phyloP scores from a whole-genome alignment of 1,140 invertebrate species.

The Drosophila eugracilis region DNA sequence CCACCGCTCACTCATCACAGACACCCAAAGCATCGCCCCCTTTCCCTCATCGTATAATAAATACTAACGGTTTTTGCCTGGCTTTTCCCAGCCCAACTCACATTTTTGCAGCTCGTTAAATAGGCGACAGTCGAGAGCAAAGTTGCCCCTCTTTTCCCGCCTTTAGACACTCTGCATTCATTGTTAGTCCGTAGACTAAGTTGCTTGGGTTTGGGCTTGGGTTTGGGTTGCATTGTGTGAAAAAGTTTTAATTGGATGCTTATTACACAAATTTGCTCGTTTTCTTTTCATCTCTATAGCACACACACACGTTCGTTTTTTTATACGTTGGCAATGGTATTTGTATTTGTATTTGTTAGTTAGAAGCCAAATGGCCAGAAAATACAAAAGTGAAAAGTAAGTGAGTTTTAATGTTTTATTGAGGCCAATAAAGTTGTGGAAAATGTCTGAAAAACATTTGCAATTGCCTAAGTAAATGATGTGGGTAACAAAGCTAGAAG shows the following conservation, averaged over 20 bases:
- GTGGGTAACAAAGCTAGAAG: too few species aligned
- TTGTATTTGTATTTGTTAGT: slow-evolving; percentile 28
- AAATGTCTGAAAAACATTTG: neutral
- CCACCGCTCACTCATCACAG: slow-evolving; percentile 16
- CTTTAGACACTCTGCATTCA: slow-evolving; percentile 55
- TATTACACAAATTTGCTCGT: slow-evolving; percentile 72
- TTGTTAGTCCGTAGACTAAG: slow-evolving; percentile 51
- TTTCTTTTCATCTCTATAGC: slow-evolving; percentile 37
- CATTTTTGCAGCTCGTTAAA: slow-evolving; percentile 80
- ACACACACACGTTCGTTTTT: slow-evolving; percentile 20
- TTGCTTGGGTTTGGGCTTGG: too few species aligned
- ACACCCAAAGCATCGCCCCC: neutral
- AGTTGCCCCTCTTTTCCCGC: slow-evolving; percentile 19
- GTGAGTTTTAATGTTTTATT: slow-evolving; percentile 24
- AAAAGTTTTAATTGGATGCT: slow-evolving; percentile 81
- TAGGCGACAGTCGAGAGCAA: slow-evolving; percentile 67
- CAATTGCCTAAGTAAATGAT: neutral
- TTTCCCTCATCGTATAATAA: slow-evolving; percentile 20
- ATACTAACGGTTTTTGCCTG: slow-evolving; percentile 42
- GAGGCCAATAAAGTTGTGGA: slow-evolving; percentile 6
- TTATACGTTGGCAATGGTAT: neutral
- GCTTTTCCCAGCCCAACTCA: slow-evolving; percentile 35
- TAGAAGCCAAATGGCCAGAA: slow-evolving; percentile 19
- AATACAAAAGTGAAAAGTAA: slow-evolving; percentile 23
- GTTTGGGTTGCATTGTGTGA: slow-evolving; percentile 66